Percentiles rank a stretch among this genome's conserved stretches.
phyloP scores from a whole-genome alignment of 1,140 invertebrate genomes.

The Cydia strobilella region DNA sequence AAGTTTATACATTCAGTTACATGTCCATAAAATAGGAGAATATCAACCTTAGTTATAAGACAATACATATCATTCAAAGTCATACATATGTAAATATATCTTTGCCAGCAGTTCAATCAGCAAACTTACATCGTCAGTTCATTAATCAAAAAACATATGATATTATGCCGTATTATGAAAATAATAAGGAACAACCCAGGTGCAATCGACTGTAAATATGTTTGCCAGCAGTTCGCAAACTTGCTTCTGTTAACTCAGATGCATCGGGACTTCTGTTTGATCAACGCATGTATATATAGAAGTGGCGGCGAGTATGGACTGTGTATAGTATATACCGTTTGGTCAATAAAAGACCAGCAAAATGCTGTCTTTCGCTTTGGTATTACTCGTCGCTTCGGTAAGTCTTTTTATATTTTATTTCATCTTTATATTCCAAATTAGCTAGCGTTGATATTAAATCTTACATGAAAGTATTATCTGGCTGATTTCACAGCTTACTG shows the following conservation, averaged over 20 bases:
- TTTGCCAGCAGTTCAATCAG: conserved; percentile 1
- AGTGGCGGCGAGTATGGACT: conserved; percentile 23
- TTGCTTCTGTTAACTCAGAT: conserved; percentile 44
- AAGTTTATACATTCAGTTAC: too few species aligned
- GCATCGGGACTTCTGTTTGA: conserved; percentile 39
- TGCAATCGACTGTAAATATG: not conserved
- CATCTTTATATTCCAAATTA: conserved; percentile 4
- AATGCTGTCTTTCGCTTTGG: conserved; percentile 53
- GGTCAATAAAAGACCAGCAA: conserved; percentile 49
- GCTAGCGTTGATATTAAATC: not conserved
- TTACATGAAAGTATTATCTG: not conserved
- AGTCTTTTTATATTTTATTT: conserved; percentile 40
- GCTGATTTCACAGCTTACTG: too few species aligned
- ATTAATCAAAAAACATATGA: not conserved
- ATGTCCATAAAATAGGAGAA: too few species aligned
- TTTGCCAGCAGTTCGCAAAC: conserved; percentile 22
- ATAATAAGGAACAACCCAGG: not conserved
- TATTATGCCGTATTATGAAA: not conserved
- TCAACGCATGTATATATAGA: conserved; percentile 51
- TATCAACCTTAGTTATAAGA: not conserved
- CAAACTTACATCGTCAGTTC: conserved; percentile 6
- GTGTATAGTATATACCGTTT: conserved; percentile 60
- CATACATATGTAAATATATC: not conserved
- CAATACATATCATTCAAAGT: not conserved
- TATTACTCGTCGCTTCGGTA: conserved; percentile 48